phyloP scores from a whole-genome alignment of 2,888 invertebrate genomes.

The Erannis defoliaria region DNA sequence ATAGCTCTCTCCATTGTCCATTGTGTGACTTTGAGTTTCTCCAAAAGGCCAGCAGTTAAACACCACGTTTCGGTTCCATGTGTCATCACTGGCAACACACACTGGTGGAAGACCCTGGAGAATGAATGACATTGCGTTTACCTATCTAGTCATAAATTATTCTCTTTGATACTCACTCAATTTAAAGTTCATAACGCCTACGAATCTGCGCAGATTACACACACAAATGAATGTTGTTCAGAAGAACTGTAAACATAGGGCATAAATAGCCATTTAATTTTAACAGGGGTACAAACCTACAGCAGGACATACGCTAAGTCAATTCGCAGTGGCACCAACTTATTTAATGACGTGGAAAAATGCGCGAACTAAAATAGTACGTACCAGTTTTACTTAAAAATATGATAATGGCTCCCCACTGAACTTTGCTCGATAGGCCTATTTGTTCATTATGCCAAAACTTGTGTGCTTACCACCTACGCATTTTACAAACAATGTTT shows the following conservation, averaged over 20 bases:
- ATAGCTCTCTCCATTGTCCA: no score
- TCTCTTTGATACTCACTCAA: no score
- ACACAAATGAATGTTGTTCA: not conserved
- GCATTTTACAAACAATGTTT: not conserved
- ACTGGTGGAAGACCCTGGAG: no score
- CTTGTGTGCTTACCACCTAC: constrained; percentile 1
- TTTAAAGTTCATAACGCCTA: no score
- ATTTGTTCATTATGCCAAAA: not conserved
- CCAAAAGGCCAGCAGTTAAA: no score
- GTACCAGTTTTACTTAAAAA: not conserved
- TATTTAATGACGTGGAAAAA: not conserved
- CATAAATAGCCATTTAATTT: not conserved
- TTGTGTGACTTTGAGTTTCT: no score
- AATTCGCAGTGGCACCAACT: not conserved
- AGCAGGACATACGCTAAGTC: not conserved
- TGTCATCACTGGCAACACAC: no score
- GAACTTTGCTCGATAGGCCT: not conserved
- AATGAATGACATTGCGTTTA: no score
- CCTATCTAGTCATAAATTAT: no score
- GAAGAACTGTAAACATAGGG: not conserved
- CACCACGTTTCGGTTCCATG: no score
- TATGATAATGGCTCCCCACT: not conserved
- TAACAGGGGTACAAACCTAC: not conserved
- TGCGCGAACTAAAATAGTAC: no score
- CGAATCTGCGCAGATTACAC: not conserved